Evolutionary conservation across 2,888 invertebrate species (phyloP), one percentile per base, ranked within the genome.

Genomic region (Agrotis clavis): DNA sequence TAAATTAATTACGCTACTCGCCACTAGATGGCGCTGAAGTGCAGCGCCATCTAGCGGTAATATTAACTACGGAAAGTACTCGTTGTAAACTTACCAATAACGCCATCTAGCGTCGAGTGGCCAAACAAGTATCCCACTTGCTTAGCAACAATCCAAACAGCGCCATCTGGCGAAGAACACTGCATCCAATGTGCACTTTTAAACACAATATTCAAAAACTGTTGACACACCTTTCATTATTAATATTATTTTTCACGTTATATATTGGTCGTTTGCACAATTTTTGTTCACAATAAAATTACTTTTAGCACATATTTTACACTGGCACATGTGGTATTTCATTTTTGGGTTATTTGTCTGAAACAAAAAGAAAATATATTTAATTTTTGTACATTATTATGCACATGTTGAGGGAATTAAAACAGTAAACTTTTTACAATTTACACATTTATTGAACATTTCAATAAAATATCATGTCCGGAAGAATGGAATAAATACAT

Each of bases 131-230:
- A 84, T 81, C 86, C 86, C 91, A 88, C 91, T 92, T 93, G 87
- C 48, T 70, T 84, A 91, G 88, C 93, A 90, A 92, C 87, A 90
- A 92, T 90, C 85, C 90, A 81, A 91, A 90, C 91, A 93, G 88
- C 93, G 94, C 93, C 94, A 95, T 94, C 95, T 95, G 89, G 89
- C 79, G 87, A 88, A 87, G 83, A 93, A 89, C 96, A 96, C 96
- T 96, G 96, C 96, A 96, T 96, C 96, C 96, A 95, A 94, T 90
- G 88, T 88, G 88, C 93, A 94, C 93, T 90, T 89, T 86, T 84
- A 88, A 88, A 88, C 91, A 93, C 84, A 84, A 77, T 25, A 25
- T 74, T 88, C 79, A 53, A 84, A 85, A 85, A 84, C 82, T 85
- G 86, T 87, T 79, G 77, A 85, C 86, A 87, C 87, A 81, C 65